phyloP scores from a whole-genome alignment of 1,140 invertebrate genomes.

The Caenorhabditis inopinata region DNA sequence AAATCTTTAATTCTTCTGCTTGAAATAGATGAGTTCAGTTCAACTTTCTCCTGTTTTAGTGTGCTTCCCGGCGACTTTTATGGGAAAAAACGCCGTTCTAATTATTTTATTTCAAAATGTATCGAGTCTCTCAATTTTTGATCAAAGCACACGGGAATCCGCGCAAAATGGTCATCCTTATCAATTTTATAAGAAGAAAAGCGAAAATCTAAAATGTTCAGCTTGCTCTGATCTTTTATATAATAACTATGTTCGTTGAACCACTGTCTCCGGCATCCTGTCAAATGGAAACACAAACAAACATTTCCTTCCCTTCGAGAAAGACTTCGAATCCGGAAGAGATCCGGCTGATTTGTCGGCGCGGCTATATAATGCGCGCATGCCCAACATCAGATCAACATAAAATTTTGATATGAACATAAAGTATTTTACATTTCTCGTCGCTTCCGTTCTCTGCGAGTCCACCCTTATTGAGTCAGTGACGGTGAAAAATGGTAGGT shows the following conservation, averaged over 20 bases:
- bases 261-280: slow-evolving; percentile 18
- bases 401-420: slow-evolving; percentile 25
- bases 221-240: not conserved
- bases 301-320: not conserved
- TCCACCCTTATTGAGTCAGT: not conserved
- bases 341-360: slow-evolving; percentile 17
- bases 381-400: not conserved
- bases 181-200: too few species aligned
- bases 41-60: too few species aligned
- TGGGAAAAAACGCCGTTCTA: too few species aligned
- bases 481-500: not conserved
- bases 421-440: slow-evolving; percentile 12
- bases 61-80: too few species aligned
- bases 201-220: too few species aligned
- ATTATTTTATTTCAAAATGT: too few species aligned
- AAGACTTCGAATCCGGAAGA: slow-evolving; percentile 14
- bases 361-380: slow-evolving; percentile 16
- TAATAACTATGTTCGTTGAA: slow-evolving; percentile 18
- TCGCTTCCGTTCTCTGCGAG: slow-evolving; percentile 15
- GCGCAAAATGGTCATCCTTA: too few species aligned
- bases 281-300: slow-evolving; percentile 34
- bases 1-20: too few species aligned
- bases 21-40: too few species aligned
- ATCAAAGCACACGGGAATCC: too few species aligned
- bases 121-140: too few species aligned